phyloP scores from a whole-genome alignment of 2,113 vertebrate species.

The Rhinopomastus cyanomelas region DNA sequence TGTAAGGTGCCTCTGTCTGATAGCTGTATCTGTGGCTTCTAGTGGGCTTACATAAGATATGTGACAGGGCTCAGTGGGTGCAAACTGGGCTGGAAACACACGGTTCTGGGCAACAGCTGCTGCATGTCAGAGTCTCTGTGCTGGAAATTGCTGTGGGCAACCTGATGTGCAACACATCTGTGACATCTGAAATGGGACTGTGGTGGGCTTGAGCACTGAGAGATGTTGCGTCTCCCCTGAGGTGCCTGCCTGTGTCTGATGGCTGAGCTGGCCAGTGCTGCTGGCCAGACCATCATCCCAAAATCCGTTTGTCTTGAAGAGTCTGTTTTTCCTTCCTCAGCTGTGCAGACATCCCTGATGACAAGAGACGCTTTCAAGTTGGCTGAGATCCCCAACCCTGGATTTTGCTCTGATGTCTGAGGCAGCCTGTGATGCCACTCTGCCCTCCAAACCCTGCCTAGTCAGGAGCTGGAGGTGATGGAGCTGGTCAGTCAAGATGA shows the following conservation, averaged over 20 bases:
- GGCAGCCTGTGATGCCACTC: neutral
- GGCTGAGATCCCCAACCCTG: neutral
- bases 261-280: accelerated
- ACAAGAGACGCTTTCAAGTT: neutral
- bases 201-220: neutral
- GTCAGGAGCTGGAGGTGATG: neutral
- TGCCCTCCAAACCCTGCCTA: neutral
- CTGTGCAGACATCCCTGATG: neutral
- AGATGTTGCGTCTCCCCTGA: neutral
- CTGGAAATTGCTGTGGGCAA: neutral
- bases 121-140: neutral
- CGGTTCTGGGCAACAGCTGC: neutral
- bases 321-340: accelerated
- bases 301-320: neutral
- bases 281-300: neutral
- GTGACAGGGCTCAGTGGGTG: neutral
- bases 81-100: accelerated
- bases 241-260: neutral
- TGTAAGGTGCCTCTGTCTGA: neutral
- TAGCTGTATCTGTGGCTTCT: neutral
- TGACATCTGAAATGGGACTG: neutral
- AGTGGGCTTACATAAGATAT: neutral
- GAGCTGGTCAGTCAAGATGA: neutral
- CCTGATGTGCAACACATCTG: accelerated
- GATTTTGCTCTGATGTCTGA: neutral